phyloP scores from a whole-genome alignment of 2,113 vertebrate genomes.

The Triplophysa dalaica region DNA sequence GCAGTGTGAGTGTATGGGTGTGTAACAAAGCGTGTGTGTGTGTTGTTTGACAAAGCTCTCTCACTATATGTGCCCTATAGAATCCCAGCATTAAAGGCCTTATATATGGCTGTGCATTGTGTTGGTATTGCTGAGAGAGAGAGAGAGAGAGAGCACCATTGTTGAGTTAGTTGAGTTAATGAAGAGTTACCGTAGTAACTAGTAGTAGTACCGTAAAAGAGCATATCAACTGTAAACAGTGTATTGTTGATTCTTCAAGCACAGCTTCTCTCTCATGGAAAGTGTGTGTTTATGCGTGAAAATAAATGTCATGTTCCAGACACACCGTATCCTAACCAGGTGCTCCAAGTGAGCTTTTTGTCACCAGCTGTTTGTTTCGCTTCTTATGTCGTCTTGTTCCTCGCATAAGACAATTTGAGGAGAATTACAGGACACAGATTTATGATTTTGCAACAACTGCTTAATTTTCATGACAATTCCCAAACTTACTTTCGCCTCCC shows the following conservation, averaged over 20 bases:
- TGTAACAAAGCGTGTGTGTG: conserved; percentile 43
- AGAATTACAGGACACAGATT: too few species aligned
- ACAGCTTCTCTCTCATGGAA: conserved; percentile 43
- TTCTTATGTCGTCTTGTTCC: too few species aligned
- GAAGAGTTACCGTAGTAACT: conserved; percentile 31
- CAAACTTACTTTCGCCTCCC: too few species aligned
- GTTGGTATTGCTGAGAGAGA: conserved; percentile 46
- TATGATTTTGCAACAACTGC: too few species aligned
- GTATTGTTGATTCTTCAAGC: conserved; percentile 39
- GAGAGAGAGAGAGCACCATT: conserved; percentile 47
- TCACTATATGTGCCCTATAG: conserved; percentile 44
- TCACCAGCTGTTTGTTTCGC: too few species aligned
- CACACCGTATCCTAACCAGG: conserved; percentile 8
- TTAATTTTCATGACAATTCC: too few species aligned
- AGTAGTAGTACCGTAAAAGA: conserved; percentile 38
- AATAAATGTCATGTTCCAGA: conserved; percentile 24
- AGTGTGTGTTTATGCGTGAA: conserved; percentile 32
- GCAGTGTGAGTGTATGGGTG: conserved; percentile 1
- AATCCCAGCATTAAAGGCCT: conserved; percentile 72
- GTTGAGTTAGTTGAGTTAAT: conserved; percentile 19
- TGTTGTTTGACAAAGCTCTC: conserved; percentile 44
- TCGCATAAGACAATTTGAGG: too few species aligned
- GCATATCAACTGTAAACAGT: conserved; percentile 43
- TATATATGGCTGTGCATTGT: conserved; percentile 72
- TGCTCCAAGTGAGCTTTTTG: not conserved